Conservation (phyloP, 1,140 invertebrate species). For the Aphidius ervi region DNA sequence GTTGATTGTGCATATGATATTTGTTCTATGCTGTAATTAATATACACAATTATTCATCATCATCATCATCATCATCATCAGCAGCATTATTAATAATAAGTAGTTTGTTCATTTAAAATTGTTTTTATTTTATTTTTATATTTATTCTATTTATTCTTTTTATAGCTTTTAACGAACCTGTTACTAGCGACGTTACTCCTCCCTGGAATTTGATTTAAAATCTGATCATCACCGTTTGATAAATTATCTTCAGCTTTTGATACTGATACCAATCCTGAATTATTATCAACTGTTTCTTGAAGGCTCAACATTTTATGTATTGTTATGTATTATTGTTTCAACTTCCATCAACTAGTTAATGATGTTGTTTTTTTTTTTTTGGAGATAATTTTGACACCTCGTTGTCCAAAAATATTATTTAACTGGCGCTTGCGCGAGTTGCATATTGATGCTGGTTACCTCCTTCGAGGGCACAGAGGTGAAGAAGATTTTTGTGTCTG, state of each 20-base stretch:
- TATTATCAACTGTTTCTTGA: slow-evolving; percentile 29
- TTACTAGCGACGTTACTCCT: slow-evolving; percentile 22
- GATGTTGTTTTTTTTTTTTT: neutral
- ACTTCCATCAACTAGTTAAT: neutral
- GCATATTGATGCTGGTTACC: slow-evolving; percentile 1
- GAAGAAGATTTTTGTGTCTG: too few species aligned
- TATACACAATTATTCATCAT: neutral
- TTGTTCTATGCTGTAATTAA: slow-evolving; percentile 23
- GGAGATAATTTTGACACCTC: neutral
- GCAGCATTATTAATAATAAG: neutral
- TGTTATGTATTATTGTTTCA: neutral
- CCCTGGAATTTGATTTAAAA: slow-evolving; percentile 37
- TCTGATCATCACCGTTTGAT: slow-evolving; percentile 46
- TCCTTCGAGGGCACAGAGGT: too few species aligned
- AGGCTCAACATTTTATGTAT: slow-evolving; percentile 30
- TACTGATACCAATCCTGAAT: slow-evolving; percentile 43
- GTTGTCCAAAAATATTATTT: neutral
- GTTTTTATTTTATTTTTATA: neutral
- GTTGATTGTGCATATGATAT: slow-evolving; percentile 23
- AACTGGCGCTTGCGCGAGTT: slow-evolving; percentile 12
- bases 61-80: neutral
- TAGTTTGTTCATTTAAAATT: neutral
- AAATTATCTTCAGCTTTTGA: slow-evolving; percentile 47
- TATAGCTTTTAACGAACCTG: slow-evolving; percentile 26
- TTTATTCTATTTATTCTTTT: slow-evolving; percentile 12